Conservation (phyloP, 2,888 invertebrate genomes). For the Oscheius myriophilus region DNA sequence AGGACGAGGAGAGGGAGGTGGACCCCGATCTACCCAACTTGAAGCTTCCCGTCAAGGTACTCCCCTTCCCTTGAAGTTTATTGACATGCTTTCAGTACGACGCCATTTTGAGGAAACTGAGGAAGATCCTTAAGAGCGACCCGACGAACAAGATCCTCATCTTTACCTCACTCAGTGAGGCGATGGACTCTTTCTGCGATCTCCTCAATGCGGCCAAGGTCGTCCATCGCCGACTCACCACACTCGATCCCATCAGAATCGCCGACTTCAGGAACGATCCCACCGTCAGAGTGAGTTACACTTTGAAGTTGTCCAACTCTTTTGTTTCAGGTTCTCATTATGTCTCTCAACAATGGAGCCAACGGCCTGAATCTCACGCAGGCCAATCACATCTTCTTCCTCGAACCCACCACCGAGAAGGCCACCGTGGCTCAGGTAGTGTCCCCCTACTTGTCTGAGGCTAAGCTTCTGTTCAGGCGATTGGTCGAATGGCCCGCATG, state of each 20-base stretch:
- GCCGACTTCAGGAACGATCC: conserved; percentile 17
- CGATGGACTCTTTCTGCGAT: conserved; percentile 8
- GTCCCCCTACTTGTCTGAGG: no score
- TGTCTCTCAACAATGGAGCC: conserved; percentile 79
- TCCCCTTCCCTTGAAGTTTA: no score
- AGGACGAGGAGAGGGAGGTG: no score
- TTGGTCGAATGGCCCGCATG: conserved; percentile 83
- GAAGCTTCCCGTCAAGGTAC: neutral
- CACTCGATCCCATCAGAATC: conserved; percentile 3
- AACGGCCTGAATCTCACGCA: conserved; percentile 84
- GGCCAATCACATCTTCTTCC: conserved; percentile 82
- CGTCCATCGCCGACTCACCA: neutral
- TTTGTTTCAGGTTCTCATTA: conserved; percentile 74
- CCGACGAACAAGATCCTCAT: conserved; percentile 18
- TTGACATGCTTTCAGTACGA: conserved; percentile 13
- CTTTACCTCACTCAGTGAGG: conserved; percentile 15
- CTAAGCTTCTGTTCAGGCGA: conserved; percentile 76
- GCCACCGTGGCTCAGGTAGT: conserved; percentile 77
- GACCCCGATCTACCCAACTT: no score
- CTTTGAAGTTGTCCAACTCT: neutral
- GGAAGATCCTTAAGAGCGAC: neutral
- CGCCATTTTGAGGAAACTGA: conserved; percentile 4
- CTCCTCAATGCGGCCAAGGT: neutral
- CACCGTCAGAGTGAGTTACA: neutral
- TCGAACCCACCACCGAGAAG: conserved; percentile 81